Evolutionary conservation across 2,797 vertebrate genomes (phyloP).

Genomic region (Gastrophryne carolinensis): DNA sequence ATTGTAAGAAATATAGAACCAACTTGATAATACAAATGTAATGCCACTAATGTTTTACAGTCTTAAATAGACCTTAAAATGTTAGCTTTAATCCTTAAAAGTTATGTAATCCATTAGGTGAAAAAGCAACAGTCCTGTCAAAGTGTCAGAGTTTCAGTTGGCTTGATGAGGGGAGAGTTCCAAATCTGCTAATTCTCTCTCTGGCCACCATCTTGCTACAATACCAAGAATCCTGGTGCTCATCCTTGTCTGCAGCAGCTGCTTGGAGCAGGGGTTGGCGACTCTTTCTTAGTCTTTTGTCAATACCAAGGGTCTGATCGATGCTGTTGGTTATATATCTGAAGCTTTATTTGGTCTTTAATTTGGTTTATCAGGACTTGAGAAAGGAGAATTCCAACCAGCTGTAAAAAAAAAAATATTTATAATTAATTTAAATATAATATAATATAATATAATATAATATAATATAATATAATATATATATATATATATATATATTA

Average conservation of each 20-base stretch:
- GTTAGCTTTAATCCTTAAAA: neutral
- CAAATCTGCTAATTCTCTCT: neutral
- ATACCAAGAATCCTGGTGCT: neutral
- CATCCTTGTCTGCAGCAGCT: neutral
- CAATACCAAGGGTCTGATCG: conserved; percentile 81
- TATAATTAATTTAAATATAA: neutral
- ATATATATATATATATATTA: too few species aligned
- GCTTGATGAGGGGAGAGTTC: neutral
- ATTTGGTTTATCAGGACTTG: conserved; percentile 89
- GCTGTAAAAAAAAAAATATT: conserved; percentile 67
- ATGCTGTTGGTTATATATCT: conserved; percentile 82
- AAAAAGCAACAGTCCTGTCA: neutral
- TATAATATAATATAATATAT: too few species aligned
- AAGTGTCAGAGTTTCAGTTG: neutral
- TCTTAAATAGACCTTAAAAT: neutral
- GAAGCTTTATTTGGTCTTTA: conserved; percentile 87
- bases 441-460: neutral
- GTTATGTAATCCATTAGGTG: neutral
- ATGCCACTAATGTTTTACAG: neutral
- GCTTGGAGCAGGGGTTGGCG: conserved; percentile 1
- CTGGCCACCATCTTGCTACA: neutral
- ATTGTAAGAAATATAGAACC: neutral
- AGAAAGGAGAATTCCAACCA: conserved; percentile 88
- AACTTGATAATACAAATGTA: neutral
- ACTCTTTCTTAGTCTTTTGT: conserved; percentile 52